These are phyloP conservation scores for fruit fly (Drosophila melanogaster) DNA, from an alignment of 1,140 invertebrate genomes.

Conservation along the genomic window Release_6_plus_ISO1_MT NT_033779.5:5255001-5255500, in stretches of 20 bases:
- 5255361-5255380: constrained; percentile 23
- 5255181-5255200: not conserved
- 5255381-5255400: constrained; percentile 23
- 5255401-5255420: constrained; percentile 59
- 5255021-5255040: too few relatives aligned
- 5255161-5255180: constrained; percentile 1
- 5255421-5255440: constrained; percentile 17
- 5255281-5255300: constrained; percentile 31
- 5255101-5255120: not conserved
- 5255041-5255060: not conserved
- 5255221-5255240: not conserved
- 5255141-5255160: not conserved
- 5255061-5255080: not conserved
- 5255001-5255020: too few relatives aligned
- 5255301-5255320: constrained; percentile 30
- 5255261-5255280: constrained; percentile 30
- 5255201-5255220: not conserved
- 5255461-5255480: constrained; percentile 58
- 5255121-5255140: not conserved
- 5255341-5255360: constrained; percentile 34
- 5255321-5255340: constrained; percentile 33
- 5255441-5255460: constrained; percentile 64
- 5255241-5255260: not conserved
- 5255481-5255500: constrained; percentile 66
- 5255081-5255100: not conserved